Evolutionary conservation across 2,797 vertebrate species (phyloP).

Genomic region (Staurois parvus): DNA sequence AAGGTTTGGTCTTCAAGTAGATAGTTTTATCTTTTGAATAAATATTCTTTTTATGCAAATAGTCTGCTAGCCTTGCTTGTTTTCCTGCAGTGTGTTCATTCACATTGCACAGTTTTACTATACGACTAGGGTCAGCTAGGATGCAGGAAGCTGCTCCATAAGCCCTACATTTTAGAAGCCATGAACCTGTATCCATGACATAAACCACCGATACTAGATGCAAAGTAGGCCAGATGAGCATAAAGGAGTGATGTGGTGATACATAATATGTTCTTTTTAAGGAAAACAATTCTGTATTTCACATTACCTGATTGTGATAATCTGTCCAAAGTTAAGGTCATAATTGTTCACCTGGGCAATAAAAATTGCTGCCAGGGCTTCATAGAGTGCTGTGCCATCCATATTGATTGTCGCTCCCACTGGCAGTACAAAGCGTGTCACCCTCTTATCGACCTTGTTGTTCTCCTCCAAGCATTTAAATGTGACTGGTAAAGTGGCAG

Average conservation of each 20-base stretch:
- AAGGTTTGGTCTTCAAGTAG: too few relatives aligned
- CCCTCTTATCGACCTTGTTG: constrained; percentile 90
- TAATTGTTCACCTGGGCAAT: constrained; percentile 98
- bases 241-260: not conserved
- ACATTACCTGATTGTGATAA: constrained; percentile 94
- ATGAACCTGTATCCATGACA: too few relatives aligned
- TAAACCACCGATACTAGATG: constrained; percentile 69
- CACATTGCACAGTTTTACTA: too few relatives aligned
- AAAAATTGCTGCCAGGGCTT: constrained; percentile 95
- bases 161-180: too few relatives aligned
- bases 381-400: constrained; percentile 97
- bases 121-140: too few relatives aligned
- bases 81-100: too few relatives aligned
- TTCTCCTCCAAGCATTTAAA: constrained; percentile 97
- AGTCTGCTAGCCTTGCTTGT: too few relatives aligned
- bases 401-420: constrained; percentile 97
- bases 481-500: constrained; percentile 94
- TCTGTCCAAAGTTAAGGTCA: constrained; percentile 96
- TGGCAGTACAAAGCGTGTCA: constrained; percentile 93
- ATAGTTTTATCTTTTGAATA: too few relatives aligned
- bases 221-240: constrained; percentile 42
- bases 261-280: not conserved
- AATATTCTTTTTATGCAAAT: too few relatives aligned
- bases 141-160: too few relatives aligned
- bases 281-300: too few relatives aligned